Conservation (phyloP, 2,797 vertebrate species). For the Acanthurus lineatus region DNA sequence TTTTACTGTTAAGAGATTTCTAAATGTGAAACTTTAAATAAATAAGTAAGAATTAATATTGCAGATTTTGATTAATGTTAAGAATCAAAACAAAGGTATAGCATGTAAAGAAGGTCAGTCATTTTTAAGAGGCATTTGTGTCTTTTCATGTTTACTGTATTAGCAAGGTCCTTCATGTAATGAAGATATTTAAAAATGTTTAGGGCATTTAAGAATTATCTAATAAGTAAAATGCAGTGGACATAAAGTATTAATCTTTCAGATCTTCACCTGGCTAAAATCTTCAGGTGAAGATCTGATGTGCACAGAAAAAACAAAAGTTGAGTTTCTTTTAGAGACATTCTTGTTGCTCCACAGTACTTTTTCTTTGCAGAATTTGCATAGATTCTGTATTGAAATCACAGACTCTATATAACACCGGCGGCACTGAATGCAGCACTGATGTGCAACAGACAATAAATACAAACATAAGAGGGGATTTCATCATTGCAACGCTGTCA, state of each 20-base stretch:
- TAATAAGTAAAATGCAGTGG: neutral
- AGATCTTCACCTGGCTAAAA: neutral
- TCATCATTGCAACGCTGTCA: neutral
- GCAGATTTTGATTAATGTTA: too few relatives aligned
- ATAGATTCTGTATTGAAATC: neutral
- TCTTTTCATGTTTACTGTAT: too few relatives aligned
- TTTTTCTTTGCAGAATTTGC: neutral
- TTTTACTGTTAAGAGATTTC: too few relatives aligned
- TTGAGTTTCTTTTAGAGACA: too few relatives aligned
- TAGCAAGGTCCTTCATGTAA: too few relatives aligned
- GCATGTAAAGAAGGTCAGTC: neutral
- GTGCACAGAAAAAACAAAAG: too few relatives aligned
- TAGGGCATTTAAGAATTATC: neutral
- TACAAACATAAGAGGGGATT: neutral
- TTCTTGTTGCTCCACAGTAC: neutral
- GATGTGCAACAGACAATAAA: conserved; percentile 4
- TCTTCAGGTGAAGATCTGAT: too few relatives aligned
- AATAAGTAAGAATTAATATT: neutral
- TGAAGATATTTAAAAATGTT: too few relatives aligned
- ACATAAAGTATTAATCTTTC: neutral
- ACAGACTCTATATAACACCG: neutral
- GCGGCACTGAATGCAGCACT: neutral
- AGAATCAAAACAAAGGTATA: too few relatives aligned
- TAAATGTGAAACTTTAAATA: too few relatives aligned
- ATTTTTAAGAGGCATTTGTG: neutral